A percentile compares a stretch with the other conserved stretches of the same genome.
Conservation (phyloP, 2,888 invertebrate genomes). For the Oasisia sp. region DNA sequence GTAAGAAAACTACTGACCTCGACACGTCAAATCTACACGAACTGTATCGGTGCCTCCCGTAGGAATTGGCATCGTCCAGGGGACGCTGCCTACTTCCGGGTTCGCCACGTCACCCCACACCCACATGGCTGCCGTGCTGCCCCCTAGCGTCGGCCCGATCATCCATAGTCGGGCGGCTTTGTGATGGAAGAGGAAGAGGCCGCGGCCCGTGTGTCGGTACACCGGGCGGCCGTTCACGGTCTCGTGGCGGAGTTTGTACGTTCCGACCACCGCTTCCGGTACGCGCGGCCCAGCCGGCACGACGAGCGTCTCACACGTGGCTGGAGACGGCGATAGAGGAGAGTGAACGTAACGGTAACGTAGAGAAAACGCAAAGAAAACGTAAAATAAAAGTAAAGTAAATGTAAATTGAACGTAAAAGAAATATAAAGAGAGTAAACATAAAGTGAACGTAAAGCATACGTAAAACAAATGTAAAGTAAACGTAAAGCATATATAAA, state of each 20-base stretch:
- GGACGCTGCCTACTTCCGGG: background rate
- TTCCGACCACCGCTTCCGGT: background rate
- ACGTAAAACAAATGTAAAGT: too few species aligned
- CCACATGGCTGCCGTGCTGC: slow-evolving; percentile 18
- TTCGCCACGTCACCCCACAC: slow-evolving; percentile 5
- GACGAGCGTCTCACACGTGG: background rate
- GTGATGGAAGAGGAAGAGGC: slow-evolving; percentile 27
- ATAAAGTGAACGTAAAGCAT: too few species aligned
- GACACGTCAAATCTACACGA: background rate
- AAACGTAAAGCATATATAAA: too few species aligned
- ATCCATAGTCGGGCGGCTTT: background rate
- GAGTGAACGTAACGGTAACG: too few species aligned
- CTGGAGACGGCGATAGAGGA: background rate
- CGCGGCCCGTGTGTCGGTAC: background rate
- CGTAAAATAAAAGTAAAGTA: too few species aligned
- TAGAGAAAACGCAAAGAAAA: too few species aligned
- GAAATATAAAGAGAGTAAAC: too few species aligned
- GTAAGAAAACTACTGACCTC: background rate
- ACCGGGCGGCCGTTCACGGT: slow-evolving; percentile 28
- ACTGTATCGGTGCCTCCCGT: background rate
- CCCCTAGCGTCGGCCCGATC: slow-evolving; percentile 13
- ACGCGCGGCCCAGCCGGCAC: background rate
- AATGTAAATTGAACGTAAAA: too few species aligned
- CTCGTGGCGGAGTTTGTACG: background rate
- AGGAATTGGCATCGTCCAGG: background rate